These are phyloP conservation scores for Hybognathus amarus DNA, from an alignment of 2,797 vertebrate species.

Conservation along the genomic window DNA sequence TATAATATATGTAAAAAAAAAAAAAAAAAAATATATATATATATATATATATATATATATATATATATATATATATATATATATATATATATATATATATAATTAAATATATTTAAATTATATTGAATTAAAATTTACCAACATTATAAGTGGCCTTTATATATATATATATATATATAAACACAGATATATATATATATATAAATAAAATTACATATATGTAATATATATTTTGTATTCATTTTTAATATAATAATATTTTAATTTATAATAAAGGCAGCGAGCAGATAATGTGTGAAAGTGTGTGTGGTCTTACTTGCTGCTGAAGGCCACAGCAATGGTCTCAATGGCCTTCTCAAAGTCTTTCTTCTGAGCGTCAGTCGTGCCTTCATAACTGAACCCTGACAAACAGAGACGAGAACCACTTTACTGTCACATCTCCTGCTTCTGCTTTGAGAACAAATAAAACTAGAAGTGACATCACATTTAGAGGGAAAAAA, in stretches of 20 bases:
- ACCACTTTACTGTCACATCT: constrained; percentile 30
- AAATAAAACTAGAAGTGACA: constrained; percentile 33
- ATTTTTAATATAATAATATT: background rate
- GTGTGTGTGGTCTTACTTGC: constrained; percentile 83
- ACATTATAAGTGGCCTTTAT: background rate
- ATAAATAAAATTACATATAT: too few species aligned
- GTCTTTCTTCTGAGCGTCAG: constrained; percentile 87
- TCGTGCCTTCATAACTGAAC: constrained; percentile 90
- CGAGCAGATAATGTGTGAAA: background rate
- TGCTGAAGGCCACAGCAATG: constrained; percentile 94
- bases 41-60: too few species aligned
- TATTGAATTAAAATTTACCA: background rate
- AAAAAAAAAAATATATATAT: too few species aligned
- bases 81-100: too few species aligned
- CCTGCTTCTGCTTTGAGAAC: background rate
- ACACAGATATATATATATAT: background rate
- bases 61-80: too few species aligned
- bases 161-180: background rate
- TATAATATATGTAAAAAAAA: too few species aligned
- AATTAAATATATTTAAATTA: background rate
- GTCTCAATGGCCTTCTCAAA: constrained; percentile 96
- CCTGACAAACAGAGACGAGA: constrained; percentile 72
- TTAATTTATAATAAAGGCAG: background rate
- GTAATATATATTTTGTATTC: background rate
- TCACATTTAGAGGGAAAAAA: background rate